These are phyloP conservation scores for Pycnomerus fuliginosus DNA, from an alignment of 2,888 invertebrate genomes.

Conservation along the genomic window DNA sequence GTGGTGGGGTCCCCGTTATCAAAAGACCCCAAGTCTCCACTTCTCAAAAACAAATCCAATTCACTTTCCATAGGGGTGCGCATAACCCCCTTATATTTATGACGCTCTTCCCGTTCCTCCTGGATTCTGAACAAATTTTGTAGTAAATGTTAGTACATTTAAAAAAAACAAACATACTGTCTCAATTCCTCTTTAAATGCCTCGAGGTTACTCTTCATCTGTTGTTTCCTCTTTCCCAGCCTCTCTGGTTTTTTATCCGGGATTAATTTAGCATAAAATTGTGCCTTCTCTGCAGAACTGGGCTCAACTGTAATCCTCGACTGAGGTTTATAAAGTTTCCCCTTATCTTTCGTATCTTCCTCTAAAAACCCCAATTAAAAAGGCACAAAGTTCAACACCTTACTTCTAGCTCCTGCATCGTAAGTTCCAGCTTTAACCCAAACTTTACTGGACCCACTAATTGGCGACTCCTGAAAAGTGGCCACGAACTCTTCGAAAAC, in stretches of 20 bases:
- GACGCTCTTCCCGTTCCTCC: conserved; percentile 94
- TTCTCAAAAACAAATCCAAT: conserved; percentile 49
- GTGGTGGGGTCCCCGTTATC: conserved; percentile 97
- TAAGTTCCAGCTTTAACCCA: conserved; percentile 99
- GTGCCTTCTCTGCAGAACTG: conserved; percentile 64
- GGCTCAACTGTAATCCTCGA: conserved; percentile 72
- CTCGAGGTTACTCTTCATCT: conserved; percentile 93
- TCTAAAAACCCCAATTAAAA: conserved; percentile 55
- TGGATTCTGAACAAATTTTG: conserved; percentile 71
- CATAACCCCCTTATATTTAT: conserved; percentile 81
- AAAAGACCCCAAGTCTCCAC: conserved; percentile 73
- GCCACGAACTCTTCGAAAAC: conserved; percentile 97
- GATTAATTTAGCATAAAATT: conserved; percentile 67
- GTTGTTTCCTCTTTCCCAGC: conserved; percentile 68
- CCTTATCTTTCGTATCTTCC: conserved; percentile 86
- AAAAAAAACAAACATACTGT: conserved; percentile 71
- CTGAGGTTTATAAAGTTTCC: conserved; percentile 89
- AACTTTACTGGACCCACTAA: conserved; percentile 72
- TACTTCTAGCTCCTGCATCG: conserved; percentile 90
- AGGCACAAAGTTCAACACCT: neutral
- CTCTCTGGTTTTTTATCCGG: conserved; percentile 67
- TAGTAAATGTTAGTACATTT: neutral
- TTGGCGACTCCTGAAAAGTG: conserved; percentile 88
- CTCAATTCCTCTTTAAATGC: conserved; percentile 97
- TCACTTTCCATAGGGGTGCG: conserved; percentile 53